phyloP scores from a whole-genome alignment of 1,140 invertebrate genomes.

The Oncopeltus fasciatus region DNA sequence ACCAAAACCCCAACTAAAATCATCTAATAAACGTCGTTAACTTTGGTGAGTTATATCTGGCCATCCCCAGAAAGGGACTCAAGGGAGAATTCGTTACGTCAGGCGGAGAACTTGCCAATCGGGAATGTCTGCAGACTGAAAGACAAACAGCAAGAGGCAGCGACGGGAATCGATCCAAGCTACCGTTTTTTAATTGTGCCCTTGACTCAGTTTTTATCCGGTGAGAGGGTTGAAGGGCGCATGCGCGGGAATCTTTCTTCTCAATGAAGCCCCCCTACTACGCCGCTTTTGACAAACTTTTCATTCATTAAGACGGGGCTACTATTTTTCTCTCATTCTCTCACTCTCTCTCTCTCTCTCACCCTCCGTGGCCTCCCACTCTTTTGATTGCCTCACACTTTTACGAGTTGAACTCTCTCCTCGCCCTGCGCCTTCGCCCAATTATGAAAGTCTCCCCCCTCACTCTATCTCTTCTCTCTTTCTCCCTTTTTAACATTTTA shows the following conservation, averaged over 20 bases:
- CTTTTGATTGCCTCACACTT: constrained; percentile 11
- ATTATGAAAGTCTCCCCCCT: constrained; percentile 5
- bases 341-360: not conserved
- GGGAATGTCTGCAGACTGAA: not conserved
- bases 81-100: no score
- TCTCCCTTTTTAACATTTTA: constrained; percentile 6
- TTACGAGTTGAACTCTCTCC: constrained; percentile 1
- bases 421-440: not conserved
- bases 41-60: no score
- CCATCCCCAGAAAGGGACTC: no score
- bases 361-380: not conserved
- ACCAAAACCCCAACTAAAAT: no score
- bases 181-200: constrained; percentile 7
- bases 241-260: not conserved
- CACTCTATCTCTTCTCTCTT: no score
- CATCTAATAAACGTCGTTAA: no score
- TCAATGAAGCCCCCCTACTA: constrained; percentile 7
- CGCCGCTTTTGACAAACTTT: constrained; percentile 9
- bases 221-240: not conserved
- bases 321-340: no score
- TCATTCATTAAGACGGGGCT: constrained; percentile 10
- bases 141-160: not conserved
- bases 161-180: not conserved
- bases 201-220: constrained; percentile 11
- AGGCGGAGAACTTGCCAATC: no score